phyloP scores from a whole-genome alignment of 2,888 invertebrate genomes.

The Drepanosiphum platanoidis region DNA sequence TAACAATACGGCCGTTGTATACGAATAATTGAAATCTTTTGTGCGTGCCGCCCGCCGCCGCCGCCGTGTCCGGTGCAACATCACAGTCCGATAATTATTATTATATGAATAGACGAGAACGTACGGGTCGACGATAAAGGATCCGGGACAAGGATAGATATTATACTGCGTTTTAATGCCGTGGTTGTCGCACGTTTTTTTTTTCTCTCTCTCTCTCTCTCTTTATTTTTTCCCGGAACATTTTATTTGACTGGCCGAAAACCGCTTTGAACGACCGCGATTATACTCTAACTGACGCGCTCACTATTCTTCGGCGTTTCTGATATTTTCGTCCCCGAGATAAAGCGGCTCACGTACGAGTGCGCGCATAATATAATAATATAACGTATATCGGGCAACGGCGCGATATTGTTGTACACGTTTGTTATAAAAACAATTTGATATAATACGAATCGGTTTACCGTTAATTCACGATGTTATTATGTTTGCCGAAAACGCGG shows the following conservation, averaged over 20 bases:
- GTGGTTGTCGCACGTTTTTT: no score
- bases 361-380: background rate
- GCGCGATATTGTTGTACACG: background rate
- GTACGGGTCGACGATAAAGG: background rate
- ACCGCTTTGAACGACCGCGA: background rate
- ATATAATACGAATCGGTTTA: constrained; percentile 50
- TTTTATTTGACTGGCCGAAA: no score
- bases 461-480: constrained; percentile 45
- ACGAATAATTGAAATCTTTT: background rate
- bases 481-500: constrained; percentile 36
- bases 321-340: background rate
- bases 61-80: background rate
- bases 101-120: no score
- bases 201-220: no score
- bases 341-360: background rate
- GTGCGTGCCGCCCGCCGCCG: background rate
- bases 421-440: constrained; percentile 51
- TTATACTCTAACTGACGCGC: no score
- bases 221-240: no score
- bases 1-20: background rate
- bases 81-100: background rate
- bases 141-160: background rate
- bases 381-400: no score
- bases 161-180: no score
- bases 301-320: background rate